Conservation (phyloP, 2,888 invertebrate genomes). For the Melanophora roralis region DNA sequence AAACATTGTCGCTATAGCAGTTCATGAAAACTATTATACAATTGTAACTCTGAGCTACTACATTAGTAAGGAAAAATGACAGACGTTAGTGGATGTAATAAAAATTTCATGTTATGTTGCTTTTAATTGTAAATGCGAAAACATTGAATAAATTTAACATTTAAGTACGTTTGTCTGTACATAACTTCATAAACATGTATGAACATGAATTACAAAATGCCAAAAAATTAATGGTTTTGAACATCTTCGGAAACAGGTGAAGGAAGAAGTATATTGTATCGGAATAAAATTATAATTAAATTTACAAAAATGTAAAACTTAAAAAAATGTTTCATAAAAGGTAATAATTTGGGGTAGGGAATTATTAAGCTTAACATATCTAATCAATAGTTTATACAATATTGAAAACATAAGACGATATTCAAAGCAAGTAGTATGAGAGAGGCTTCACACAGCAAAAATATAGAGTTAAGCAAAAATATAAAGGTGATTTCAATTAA, state of each 20-base stretch:
- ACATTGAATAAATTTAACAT: neutral
- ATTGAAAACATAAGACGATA: no score
- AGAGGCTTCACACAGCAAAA: no score
- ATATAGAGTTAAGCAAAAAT: no score
- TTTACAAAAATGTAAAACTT: conserved; percentile 18
- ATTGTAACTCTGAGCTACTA: conserved; percentile 17
- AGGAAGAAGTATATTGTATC: conserved; percentile 12
- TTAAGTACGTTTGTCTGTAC: no score
- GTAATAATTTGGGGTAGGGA: no score
- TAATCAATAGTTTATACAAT: no score
- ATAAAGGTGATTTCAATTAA: no score
- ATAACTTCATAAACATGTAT: no score
- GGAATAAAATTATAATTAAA: conserved; percentile 45
- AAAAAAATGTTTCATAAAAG: no score
- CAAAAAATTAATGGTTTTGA: neutral
- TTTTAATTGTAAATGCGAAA: conserved; percentile 52
- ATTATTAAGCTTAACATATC: no score
- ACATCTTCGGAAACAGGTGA: neutral
- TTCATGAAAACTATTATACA: conserved; percentile 13
- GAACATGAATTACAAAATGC: neutral
- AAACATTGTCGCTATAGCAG: conserved; percentile 4
- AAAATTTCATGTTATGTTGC: conserved; percentile 48
- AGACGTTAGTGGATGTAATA: conserved; percentile 39
- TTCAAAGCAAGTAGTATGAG: no score
- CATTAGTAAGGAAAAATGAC: conserved; percentile 33